phyloP scores from a whole-genome alignment of 2,797 vertebrate genomes.

The Poecilia gillii region DNA sequence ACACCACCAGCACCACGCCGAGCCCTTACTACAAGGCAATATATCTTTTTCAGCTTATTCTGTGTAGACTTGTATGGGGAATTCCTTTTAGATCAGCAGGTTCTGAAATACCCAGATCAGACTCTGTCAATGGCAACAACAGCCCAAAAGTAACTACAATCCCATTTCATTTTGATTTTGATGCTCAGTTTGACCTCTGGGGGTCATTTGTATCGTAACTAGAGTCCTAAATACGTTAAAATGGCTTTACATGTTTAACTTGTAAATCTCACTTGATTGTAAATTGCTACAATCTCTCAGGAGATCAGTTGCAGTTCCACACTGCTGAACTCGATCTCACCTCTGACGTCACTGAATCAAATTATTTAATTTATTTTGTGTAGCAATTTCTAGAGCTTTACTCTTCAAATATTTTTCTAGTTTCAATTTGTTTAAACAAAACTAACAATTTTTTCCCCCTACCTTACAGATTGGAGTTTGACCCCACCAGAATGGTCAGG shows the following conservation, averaged over 20 bases:
- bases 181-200: neutral
- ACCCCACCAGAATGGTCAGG: slow-evolving; percentile 85
- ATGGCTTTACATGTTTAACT: neutral
- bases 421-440: slow-evolving; percentile 32
- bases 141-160: neutral
- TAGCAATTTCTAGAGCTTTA: slow-evolving; percentile 13
- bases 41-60: neutral
- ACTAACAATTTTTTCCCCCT: slow-evolving; percentile 50
- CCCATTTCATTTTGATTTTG: neutral
- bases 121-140: neutral
- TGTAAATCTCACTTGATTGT: slow-evolving; percentile 22
- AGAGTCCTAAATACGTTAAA: neutral
- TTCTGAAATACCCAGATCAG: neutral
- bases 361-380: slow-evolving; percentile 44
- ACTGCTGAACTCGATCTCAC: slow-evolving; percentile 21
- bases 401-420: slow-evolving; percentile 1
- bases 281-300: slow-evolving; percentile 13
- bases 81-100: neutral
- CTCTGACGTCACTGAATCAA: slow-evolving; percentile 53
- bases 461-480: slow-evolving; percentile 85
- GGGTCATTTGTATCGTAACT: neutral
- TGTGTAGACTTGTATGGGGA: neutral
- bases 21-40: neutral
- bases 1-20: neutral
- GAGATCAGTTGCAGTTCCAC: slow-evolving; percentile 13